Base-by-base conservation (phyloP, 2,888 invertebrate genomes). In the Pandemis cinnamomeana region DNA sequence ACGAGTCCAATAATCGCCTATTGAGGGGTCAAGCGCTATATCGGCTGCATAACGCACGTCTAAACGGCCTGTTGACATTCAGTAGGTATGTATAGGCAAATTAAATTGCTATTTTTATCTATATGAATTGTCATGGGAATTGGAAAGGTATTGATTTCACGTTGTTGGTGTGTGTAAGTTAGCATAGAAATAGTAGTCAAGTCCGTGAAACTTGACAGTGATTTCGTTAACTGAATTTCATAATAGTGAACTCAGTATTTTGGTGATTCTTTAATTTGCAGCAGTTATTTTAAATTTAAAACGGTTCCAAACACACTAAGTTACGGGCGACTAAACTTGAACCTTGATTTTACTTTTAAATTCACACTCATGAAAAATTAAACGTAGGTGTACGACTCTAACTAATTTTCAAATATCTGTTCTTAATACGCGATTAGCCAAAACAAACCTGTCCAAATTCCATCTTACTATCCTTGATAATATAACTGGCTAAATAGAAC, bases 101-200 rank as follows among this genome's bases (percentile, higher is more conserved):
- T 73, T 46, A 73, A 73, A 73, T 61, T 48, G 53, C 60, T 62
- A 72, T 69, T 75, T 62, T 75, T 55, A 20, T 20, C 20, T 20
- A 62, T 61, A 66, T 58, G 42, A 66, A 69, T 63, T 55, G 68
- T 48, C 68, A 68, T 76, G 53, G 71, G 55, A 69, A 67, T 58
- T 51, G 20, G 44, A 68, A 62, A 42, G 62, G 69, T 42, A 64
- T 60, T 42, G 44, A 73, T 70, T 70, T 70, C 70, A 73, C 44
- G 36, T 20, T 36, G 15, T 53, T 15, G 11, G 42, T 55, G 20
- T 44, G 46, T 11, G 8, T 48, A 41, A n/a, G 27, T 68, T 68
- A 64, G 58, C 58, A 58, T 72, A 51, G 6, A 15, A 58, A 72
- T 72, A 41, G 55, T 15, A 13, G 68, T 48, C 10, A 11, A 58